These are phyloP conservation scores for Climacteris rufus DNA, from an alignment of 2,113 vertebrate genomes.

Conservation along the genomic window DNA sequence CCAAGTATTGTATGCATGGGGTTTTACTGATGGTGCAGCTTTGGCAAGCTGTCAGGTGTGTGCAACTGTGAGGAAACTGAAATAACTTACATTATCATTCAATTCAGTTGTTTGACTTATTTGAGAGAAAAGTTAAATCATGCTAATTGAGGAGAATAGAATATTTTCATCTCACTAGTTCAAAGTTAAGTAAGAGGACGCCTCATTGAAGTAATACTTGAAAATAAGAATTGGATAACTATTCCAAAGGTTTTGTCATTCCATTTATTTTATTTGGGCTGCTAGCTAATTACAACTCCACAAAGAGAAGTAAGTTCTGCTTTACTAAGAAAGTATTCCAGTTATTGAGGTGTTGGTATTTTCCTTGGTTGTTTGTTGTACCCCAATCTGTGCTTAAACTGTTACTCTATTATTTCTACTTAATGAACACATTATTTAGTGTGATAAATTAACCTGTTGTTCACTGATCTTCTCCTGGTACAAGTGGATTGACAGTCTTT, in stretches of 20 bases:
- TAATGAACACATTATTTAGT: not conserved
- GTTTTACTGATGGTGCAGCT: not conserved
- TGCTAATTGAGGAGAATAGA: not conserved
- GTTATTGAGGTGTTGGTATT: not conserved
- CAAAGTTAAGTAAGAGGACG: not conserved
- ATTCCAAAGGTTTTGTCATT: not conserved
- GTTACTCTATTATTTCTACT: not conserved
- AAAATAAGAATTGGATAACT: not conserved
- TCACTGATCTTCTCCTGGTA: constrained; percentile 24
- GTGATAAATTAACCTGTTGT: not conserved
- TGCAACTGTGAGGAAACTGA: not conserved
- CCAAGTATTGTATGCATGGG: not conserved
- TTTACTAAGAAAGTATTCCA: not conserved
- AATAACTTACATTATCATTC: not conserved
- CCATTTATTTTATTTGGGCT: not conserved
- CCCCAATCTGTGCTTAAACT: not conserved
- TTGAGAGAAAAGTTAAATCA: not conserved
- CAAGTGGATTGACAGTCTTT: not conserved
- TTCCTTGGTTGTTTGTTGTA: not conserved
- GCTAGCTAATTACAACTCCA: not conserved
- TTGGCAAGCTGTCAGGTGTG: not conserved
- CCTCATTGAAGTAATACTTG: not conserved
- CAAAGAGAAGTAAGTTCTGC: not conserved
- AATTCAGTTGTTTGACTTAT: not conserved
- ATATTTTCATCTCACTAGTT: not conserved